Conservation (phyloP, 2,888 invertebrate species). For the Epirrhoe alternata region DNA sequence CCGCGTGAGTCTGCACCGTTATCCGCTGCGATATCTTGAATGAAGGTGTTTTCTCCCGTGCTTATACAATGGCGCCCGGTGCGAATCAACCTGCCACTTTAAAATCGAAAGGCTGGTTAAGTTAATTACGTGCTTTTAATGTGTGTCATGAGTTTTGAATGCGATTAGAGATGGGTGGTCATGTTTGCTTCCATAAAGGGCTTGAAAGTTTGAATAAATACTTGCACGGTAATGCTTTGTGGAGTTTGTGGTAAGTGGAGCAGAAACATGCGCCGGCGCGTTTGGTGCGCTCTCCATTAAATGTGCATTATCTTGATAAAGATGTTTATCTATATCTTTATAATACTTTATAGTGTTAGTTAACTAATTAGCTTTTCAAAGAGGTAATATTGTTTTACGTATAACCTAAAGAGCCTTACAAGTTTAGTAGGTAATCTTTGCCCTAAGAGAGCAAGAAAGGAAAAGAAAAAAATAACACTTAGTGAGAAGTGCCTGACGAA, state of each 20-base stretch:
- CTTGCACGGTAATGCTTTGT: conserved; percentile 21
- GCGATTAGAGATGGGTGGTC: conserved; percentile 46
- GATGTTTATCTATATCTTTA: background rate
- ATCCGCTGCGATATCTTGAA: conserved; percentile 83
- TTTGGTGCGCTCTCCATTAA: conserved; percentile 19
- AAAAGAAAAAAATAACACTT: too few relatives aligned
- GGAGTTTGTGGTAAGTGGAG: conserved; percentile 30
- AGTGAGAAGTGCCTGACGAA: too few relatives aligned
- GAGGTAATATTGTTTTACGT: background rate
- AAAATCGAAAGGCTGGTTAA: conserved; percentile 77
- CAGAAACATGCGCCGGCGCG: conserved; percentile 30
- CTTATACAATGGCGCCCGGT: conserved; percentile 79
- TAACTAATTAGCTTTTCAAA: too few relatives aligned
- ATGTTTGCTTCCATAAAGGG: conserved; percentile 43
- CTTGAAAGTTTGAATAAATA: conserved; percentile 30
- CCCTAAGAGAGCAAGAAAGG: too few relatives aligned
- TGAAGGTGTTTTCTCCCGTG: conserved; percentile 84
- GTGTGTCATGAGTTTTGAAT: conserved; percentile 51
- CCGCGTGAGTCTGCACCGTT: conserved; percentile 81
- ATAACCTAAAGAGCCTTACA: too few relatives aligned
- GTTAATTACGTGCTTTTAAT: conserved; percentile 62
- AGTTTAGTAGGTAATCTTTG: too few relatives aligned
- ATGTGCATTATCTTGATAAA: conserved; percentile 5
- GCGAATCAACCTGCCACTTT: conserved; percentile 69
- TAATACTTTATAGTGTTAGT: background rate